A percentile compares a stretch with the other conserved stretches of the same genome.
phyloP scores from a whole-genome alignment of 2,113 vertebrate genomes.

The Corynorhinus townsendii region DNA sequence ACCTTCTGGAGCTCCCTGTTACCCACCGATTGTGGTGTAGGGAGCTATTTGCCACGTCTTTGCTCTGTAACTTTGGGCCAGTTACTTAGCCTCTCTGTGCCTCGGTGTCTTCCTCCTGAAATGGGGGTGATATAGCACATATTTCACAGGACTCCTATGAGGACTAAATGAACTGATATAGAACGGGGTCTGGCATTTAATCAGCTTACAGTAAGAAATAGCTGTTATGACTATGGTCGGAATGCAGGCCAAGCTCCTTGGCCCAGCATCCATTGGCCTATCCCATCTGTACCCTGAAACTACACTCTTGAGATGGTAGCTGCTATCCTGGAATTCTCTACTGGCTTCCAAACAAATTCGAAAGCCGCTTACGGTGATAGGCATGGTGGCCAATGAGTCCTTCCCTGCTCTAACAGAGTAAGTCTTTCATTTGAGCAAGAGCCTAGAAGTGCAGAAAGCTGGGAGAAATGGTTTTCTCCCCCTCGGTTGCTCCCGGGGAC shows the following conservation, averaged over 20 bases:
- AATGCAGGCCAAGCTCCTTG: neutral
- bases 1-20: neutral
- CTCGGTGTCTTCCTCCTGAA: neutral
- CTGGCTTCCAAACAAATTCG: slow-evolving; percentile 16
- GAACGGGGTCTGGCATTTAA: neutral
- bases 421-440: slow-evolving; percentile 6
- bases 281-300: neutral
- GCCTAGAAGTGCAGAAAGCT: neutral
- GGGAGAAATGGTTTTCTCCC: neutral
- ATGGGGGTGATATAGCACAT: neutral
- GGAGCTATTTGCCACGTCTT: neutral
- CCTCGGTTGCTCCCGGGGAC: neutral
- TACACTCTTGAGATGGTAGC: neutral
- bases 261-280: neutral
- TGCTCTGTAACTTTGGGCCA: neutral
- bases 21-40: neutral
- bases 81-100: neutral
- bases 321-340: neutral
- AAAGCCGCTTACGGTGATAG: neutral
- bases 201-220: neutral
- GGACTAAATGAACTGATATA: neutral
- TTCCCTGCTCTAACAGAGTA: neutral
- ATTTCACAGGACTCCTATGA: neutral
- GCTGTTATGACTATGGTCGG: neutral
- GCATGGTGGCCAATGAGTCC: neutral